Evolutionary conservation across 2,888 invertebrate genomes (phyloP).

Genomic region (Colletes collaris): DNA sequence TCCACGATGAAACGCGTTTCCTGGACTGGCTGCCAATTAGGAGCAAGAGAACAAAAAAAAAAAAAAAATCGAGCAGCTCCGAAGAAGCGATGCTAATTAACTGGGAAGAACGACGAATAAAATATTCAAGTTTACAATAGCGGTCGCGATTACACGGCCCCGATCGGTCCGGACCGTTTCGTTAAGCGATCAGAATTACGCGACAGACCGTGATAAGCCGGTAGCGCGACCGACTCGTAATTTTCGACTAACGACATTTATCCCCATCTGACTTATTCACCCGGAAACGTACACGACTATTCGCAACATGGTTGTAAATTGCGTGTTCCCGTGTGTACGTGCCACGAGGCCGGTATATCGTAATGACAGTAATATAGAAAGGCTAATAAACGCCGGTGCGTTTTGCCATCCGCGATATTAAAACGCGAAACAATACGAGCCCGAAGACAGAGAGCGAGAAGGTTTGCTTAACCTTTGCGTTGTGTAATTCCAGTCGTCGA

Average conservation of each 20-base stretch:
- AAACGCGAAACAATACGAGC: conserved; percentile 18
- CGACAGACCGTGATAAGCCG: conserved; percentile 16
- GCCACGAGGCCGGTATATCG: conserved; percentile 10
- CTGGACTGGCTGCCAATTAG: conserved; percentile 34
- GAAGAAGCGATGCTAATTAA: conserved; percentile 23
- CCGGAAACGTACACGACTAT: conserved; percentile 42
- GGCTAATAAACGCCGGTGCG: conserved; percentile 20
- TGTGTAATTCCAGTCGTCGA: no score
- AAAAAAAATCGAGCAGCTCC: background rate
- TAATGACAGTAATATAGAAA: conserved; percentile 40
- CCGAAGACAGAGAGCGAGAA: background rate
- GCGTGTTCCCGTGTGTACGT: background rate
- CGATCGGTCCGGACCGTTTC: conserved; percentile 9
- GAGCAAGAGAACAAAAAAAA: background rate
- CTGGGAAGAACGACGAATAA: conserved; percentile 35
- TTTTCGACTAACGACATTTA: conserved; percentile 49
- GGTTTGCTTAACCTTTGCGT: no score
- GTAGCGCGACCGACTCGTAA: conserved; percentile 14
- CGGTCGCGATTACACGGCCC: conserved; percentile 6
- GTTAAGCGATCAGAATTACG: conserved; percentile 39
- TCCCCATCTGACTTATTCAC: conserved; percentile 46
- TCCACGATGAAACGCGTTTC: conserved; percentile 18
- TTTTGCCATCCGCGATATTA: conserved; percentile 14
- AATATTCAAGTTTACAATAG: conserved; percentile 41
- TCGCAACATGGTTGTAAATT: conserved; percentile 22